A percentile compares a stretch with the other conserved stretches of the same genome.
Evolutionary conservation across 2,888 invertebrate genomes (phyloP).

Genomic region (Drosophila borborema): DNA sequence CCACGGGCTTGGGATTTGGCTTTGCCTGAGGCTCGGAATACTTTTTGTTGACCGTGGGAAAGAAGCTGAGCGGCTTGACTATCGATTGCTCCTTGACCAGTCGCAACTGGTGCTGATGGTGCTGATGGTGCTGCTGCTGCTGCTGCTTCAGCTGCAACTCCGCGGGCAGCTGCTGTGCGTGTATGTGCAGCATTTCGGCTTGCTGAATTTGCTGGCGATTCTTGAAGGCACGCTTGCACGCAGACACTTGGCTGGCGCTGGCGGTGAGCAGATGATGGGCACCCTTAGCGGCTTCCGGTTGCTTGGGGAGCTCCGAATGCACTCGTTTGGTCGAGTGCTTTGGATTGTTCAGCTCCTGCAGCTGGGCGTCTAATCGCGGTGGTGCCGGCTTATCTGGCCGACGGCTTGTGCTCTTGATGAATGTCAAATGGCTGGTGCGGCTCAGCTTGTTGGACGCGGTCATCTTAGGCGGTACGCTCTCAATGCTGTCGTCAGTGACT

Average conservation of each 20-base stretch:
- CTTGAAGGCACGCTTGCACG: slow-evolving; percentile 38
- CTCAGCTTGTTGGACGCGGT: slow-evolving; percentile 9
- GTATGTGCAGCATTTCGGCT: slow-evolving; percentile 45
- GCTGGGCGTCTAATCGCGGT: not conserved
- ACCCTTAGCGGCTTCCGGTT: slow-evolving; percentile 12
- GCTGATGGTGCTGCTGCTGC: not conserved
- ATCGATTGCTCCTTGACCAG: not conserved
- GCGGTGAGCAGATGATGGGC: slow-evolving; percentile 43
- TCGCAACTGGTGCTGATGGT: slow-evolving; percentile 7
- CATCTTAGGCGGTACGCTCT: not conserved
- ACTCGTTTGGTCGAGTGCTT: not conserved
- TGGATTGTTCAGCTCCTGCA: not conserved
- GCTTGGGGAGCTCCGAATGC: slow-evolving; percentile 1
- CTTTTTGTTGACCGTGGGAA: not conserved
- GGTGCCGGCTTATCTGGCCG: not conserved
- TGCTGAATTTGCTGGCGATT: slow-evolving; percentile 48
- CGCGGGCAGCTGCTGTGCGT: slow-evolving; percentile 16
- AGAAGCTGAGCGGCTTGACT: not conserved
- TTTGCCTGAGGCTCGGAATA: not conserved
- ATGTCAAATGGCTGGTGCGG: slow-evolving; percentile 29
- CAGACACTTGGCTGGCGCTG: slow-evolving; percentile 45
- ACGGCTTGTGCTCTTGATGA: not conserved
- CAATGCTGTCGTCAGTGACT: not conserved
- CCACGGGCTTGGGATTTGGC: not conserved
- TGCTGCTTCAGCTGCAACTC: not conserved